These are phyloP conservation scores for Galerucella nymphaeae DNA, from an alignment of 2,888 invertebrate species.

Conservation along the genomic window DNA sequence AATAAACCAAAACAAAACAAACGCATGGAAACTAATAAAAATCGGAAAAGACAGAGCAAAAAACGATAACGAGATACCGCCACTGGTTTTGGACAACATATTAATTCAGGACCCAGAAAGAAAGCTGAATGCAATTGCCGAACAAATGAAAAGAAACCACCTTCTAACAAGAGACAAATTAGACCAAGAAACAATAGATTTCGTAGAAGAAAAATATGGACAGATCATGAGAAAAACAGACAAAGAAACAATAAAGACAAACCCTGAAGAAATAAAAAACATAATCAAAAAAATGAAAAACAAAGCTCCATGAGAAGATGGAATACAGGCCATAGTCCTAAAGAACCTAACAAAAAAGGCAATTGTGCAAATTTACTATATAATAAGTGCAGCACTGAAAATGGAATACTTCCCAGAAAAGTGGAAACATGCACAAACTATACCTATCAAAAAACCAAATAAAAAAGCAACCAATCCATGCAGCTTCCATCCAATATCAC, in stretches of 20 bases:
- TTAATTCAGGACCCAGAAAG: background rate
- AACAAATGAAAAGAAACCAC: background rate
- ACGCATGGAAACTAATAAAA: background rate
- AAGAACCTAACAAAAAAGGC: too few species aligned
- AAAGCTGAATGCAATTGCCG: background rate
- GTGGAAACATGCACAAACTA: background rate
- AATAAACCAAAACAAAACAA: background rate
- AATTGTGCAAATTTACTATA: too few species aligned
- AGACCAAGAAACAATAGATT: background rate
- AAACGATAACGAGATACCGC: constrained; percentile 9
- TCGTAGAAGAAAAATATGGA: background rate
- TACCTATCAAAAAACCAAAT: background rate
- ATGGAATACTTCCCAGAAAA: too few species aligned
- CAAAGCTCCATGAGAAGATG: too few species aligned
- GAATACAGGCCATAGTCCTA: too few species aligned
- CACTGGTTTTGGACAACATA: background rate
- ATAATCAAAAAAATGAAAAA: too few species aligned
- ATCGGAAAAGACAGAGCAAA: background rate
- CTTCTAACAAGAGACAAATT: background rate
- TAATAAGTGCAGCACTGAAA: too few species aligned
- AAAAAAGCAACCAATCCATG: background rate
- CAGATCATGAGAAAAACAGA: background rate
- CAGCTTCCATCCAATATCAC: background rate
- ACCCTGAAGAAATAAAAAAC: background rate
- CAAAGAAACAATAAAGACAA: background rate